These are phyloP conservation scores for Fistularia tabacaria DNA, from an alignment of 2,797 vertebrate species.

Conservation along the genomic window DNA sequence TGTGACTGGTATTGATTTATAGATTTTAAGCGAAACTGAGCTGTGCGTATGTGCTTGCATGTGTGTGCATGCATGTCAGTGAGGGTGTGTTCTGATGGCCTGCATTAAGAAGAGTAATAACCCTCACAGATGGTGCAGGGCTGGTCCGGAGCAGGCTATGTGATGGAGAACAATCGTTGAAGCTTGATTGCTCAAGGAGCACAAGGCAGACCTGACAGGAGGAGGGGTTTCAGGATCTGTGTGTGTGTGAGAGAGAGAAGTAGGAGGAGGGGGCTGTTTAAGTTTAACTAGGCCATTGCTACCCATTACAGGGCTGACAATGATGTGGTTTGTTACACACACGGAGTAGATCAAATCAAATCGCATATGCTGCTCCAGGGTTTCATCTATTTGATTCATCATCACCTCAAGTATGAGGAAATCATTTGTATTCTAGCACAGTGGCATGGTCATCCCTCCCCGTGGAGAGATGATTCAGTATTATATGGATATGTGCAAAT, in stretches of 20 bases:
- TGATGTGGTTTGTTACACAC: conserved; percentile 63
- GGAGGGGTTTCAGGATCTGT: conserved; percentile 51
- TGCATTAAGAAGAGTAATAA: conserved; percentile 71
- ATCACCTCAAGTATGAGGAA: conserved; percentile 53
- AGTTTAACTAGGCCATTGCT: conserved; percentile 73
- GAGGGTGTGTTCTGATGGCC: conserved; percentile 61
- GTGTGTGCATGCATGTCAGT: conserved; percentile 25
- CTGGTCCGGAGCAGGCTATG: conserved; percentile 63
- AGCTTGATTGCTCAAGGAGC: conserved; percentile 77
- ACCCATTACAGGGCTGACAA: conserved; percentile 66
- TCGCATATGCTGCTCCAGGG: conserved; percentile 67
- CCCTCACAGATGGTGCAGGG: conserved; percentile 77
- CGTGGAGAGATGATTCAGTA: conserved; percentile 69
- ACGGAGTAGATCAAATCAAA: conserved; percentile 69
- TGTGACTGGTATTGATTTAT: conserved; percentile 70
- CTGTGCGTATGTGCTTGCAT: conserved; percentile 38
- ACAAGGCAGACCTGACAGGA: conserved; percentile 70
- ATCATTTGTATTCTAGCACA: conserved; percentile 69
- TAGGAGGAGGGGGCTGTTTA: conserved; percentile 67
- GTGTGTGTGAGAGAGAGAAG: conserved; percentile 31
- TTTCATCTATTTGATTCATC: conserved; percentile 73
- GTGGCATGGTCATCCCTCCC: conserved; percentile 52
- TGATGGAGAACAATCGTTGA: conserved; percentile 75
- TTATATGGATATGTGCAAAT: conserved; percentile 73
- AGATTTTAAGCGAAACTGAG: conserved; percentile 57